phyloP scores from a whole-genome alignment of 1,140 invertebrate species.

The Magallana angulata region DNA sequence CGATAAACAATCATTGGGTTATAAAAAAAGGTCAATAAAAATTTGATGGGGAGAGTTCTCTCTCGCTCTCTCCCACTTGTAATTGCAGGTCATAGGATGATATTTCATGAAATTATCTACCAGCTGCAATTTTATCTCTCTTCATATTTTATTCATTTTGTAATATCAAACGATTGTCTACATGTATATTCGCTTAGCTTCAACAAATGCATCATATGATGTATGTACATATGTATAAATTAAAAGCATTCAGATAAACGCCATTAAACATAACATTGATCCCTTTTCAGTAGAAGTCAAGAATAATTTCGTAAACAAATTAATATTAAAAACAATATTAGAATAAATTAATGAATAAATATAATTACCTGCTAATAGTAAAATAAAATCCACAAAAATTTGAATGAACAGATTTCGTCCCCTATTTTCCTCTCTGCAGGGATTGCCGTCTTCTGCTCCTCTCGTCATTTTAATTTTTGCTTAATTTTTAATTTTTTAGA shows the following conservation, averaged over 20 bases:
- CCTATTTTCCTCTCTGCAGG: background rate
- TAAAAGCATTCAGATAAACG: no score
- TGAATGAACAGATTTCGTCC: background rate
- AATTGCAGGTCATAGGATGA: background rate
- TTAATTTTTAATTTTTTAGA: background rate
- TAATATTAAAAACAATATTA: no score
- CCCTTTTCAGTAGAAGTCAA: no score
- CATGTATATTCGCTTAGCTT: background rate
- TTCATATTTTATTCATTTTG: background rate
- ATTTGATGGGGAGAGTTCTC: background rate
- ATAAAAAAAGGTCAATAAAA: background rate
- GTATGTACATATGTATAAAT: background rate
- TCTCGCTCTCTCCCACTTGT: background rate
- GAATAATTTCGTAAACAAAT: no score
- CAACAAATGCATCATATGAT: background rate
- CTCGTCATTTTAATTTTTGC: background rate
- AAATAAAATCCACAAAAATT: background rate
- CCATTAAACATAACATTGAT: no score
- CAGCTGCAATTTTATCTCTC: background rate
- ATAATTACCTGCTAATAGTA: constrained; percentile 5
- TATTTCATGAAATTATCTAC: background rate
- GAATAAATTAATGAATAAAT: no score
- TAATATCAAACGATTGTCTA: background rate
- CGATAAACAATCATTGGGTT: background rate
- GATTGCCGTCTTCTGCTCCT: background rate